Percentiles rank a stretch among this genome's conserved stretches.
Evolutionary conservation across 2,113 vertebrate species (phyloP).

Genomic region (Leiothrix lutea): DNA sequence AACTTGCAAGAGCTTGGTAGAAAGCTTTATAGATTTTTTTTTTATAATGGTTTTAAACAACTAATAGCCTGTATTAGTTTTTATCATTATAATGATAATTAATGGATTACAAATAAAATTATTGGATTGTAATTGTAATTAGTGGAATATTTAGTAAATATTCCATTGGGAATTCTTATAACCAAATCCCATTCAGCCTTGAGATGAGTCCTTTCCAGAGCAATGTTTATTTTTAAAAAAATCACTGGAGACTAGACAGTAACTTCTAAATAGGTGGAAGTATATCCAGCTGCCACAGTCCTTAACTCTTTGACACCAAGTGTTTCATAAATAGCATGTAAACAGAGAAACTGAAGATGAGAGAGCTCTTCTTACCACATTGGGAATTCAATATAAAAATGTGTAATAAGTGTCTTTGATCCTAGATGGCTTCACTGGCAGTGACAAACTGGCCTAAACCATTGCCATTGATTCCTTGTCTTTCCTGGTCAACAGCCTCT

Average conservation of each 20-base stretch:
- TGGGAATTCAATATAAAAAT: background rate
- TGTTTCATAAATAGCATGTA: background rate
- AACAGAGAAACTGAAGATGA: background rate
- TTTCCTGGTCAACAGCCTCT: conserved; percentile 98
- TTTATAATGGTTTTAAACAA: background rate
- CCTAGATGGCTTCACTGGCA: conserved; percentile 95
- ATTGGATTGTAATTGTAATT: background rate
- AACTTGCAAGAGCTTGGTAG: background rate
- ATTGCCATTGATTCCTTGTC: conserved; percentile 92
- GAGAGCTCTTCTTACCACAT: background rate
- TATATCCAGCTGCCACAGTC: background rate
- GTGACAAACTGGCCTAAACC: conserved; percentile 98
- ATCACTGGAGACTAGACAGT: background rate
- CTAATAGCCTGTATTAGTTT: background rate
- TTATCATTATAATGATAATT: background rate
- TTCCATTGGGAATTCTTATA: background rate
- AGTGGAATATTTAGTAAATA: background rate
- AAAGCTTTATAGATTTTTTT: background rate
- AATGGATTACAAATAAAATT: background rate
- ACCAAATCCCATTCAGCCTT: background rate
- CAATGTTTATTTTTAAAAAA: background rate
- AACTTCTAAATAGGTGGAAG: background rate
- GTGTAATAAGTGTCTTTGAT: background rate
- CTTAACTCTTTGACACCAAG: background rate
- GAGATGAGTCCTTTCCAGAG: background rate